phyloP scores from a whole-genome alignment of 37 sponge, comb jelly and placozoan species.

The Petrosia ficiformis region DNA sequence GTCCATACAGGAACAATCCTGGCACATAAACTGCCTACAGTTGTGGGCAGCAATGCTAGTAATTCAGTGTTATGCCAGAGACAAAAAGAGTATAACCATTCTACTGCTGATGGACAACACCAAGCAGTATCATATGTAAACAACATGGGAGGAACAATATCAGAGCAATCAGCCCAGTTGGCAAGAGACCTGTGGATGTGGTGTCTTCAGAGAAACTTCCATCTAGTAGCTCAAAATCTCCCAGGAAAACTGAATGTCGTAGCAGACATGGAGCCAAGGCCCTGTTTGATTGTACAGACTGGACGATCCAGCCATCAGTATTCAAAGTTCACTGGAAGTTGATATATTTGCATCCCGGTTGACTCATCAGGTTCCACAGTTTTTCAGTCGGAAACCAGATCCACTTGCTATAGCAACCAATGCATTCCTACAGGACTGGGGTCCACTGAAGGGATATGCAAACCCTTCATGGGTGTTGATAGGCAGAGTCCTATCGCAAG shows the following conservation, averaged over 20 bases:
- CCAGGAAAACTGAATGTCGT: constrained; percentile 24
- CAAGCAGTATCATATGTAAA: constrained; percentile 23
- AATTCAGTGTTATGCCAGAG: constrained; percentile 18
- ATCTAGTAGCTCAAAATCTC: too few relatives aligned
- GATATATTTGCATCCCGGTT: background rate
- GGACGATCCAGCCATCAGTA: constrained; percentile 15
- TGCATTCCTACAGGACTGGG: constrained; percentile 18
- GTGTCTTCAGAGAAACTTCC: constrained; percentile 37
- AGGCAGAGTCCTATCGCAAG: background rate
- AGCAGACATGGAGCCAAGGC: constrained; percentile 35
- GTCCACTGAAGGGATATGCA: constrained; percentile 4
- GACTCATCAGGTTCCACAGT: background rate
- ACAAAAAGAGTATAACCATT: constrained; percentile 9
- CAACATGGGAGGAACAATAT: constrained; percentile 38
- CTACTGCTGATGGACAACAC: constrained; percentile 29
- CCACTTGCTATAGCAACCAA: constrained; percentile 2
- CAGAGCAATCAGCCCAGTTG: background rate
- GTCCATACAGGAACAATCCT: too few relatives aligned
- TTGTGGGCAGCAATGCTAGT: too few relatives aligned
- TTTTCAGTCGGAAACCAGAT: constrained; percentile 23
- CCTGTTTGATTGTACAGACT: background rate
- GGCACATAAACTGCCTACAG: too few relatives aligned
- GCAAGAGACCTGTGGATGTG: constrained; percentile 28
- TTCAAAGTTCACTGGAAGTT: background rate
- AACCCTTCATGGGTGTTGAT: constrained; percentile 11